Evolutionary conservation across 35 echinoderm and acorn worm species (phyloP).

Genomic region (Diadema setosum): DNA sequence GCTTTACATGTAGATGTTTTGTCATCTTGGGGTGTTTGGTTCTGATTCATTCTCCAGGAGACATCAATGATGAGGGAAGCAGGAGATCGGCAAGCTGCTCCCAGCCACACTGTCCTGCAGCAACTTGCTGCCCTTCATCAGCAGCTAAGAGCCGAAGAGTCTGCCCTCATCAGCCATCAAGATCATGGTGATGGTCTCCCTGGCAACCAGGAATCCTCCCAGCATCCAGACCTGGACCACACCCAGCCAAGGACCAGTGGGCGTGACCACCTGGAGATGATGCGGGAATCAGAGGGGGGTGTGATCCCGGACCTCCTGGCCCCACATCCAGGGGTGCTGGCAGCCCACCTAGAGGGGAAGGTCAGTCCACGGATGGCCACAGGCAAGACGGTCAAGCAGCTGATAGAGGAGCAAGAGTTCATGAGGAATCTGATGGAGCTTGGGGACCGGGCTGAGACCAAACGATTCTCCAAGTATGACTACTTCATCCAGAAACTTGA

Average conservation of each 20-base stretch:
- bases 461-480: constrained; percentile 96
- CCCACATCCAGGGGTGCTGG: neutral
- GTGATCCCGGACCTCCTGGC: neutral
- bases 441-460: constrained; percentile 28
- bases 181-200: neutral
- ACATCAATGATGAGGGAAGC: neutral
- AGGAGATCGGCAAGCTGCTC: neutral
- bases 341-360: neutral
- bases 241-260: too few relatives aligned
- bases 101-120: constrained; percentile 1
- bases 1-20: too few relatives aligned
- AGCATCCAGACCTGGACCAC: neutral
- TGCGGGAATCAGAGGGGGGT: neutral
- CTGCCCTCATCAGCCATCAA: neutral
- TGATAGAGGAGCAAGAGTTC: constrained; percentile 55
- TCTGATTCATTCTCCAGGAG: too few relatives aligned
- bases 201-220: neutral
- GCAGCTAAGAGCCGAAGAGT: constrained; percentile 1
- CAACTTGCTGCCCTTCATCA: constrained; percentile 14
- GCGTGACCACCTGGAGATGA: neutral
- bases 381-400: constrained; percentile 56
- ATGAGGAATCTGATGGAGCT: constrained; percentile 21
- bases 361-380: neutral
- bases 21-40: too few relatives aligned
- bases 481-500: constrained; percentile 98